A percentile compares a stretch with the other conserved stretches of the same genome.
Evolutionary conservation across 2,888 invertebrate genomes (phyloP).

Genomic region (Bombylius discolor): DNA sequence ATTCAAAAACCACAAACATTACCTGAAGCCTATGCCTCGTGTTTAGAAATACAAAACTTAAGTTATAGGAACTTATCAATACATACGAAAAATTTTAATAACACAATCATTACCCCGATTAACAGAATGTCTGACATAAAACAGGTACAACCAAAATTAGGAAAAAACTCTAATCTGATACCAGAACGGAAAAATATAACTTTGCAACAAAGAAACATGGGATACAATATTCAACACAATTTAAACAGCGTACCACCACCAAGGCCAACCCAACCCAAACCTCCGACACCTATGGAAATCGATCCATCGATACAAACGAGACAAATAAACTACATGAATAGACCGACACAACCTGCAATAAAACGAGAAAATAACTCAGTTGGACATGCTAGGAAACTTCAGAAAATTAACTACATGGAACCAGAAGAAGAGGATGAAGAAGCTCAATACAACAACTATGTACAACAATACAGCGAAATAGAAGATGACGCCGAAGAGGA

Average conservation of each 20-base stretch:
- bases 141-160: too few species aligned
- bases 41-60: slow-evolving; percentile 4
- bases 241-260: not conserved
- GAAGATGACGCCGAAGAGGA: too few species aligned
- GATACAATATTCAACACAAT: too few species aligned
- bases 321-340: not conserved
- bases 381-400: not conserved
- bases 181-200: too few species aligned
- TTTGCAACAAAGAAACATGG: too few species aligned
- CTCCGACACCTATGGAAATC: not conserved
- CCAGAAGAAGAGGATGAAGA: not conserved
- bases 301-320: slow-evolving; percentile 1
- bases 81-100: not conserved
- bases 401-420: not conserved
- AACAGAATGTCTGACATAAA: not conserved
- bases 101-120: not conserved
- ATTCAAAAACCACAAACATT: slow-evolving; percentile 1
- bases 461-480: too few species aligned
- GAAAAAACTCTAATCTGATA: too few species aligned
- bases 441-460: not conserved
- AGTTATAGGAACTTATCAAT: slow-evolving; percentile 2
- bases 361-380: not conserved
- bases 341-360: not conserved
- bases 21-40: slow-evolving; percentile 4
- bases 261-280: not conserved